Conservation (phyloP, 2,888 invertebrate genomes). For the Caenorhabditis afra region DNA sequence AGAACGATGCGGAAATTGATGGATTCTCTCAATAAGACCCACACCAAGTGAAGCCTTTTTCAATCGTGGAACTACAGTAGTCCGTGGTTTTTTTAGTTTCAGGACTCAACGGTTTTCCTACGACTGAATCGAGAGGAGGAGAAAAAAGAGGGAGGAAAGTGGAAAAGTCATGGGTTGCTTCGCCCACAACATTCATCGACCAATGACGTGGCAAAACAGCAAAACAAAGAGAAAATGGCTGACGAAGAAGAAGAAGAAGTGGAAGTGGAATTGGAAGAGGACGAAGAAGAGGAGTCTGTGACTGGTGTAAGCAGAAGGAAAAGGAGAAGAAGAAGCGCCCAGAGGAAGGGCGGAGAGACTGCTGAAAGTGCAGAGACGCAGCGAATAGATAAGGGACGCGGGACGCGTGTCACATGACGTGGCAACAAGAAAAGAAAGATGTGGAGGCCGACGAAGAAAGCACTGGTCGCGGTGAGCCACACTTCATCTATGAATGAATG, state of each 20-base stretch:
- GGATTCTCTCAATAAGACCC: neutral
- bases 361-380: slow-evolving; percentile 19
- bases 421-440: slow-evolving; percentile 36
- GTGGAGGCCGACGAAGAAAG: slow-evolving; percentile 21
- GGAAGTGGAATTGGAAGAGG: slow-evolving; percentile 42
- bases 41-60: neutral
- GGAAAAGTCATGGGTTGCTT: neutral
- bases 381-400: slow-evolving; percentile 48
- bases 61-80: neutral
- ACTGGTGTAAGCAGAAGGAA: slow-evolving; percentile 49
- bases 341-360: slow-evolving; percentile 8
- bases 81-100: neutral
- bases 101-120: too few species aligned
- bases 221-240: slow-evolving; percentile 11
- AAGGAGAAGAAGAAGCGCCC: slow-evolving; percentile 33
- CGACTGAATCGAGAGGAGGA: neutral
- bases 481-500: too few species aligned
- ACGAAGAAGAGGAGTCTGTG: slow-evolving; percentile 35
- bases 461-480: neutral
- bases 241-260: slow-evolving; percentile 11
- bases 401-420: slow-evolving; percentile 55
- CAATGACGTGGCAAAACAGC: slow-evolving; percentile 22
- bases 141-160: neutral
- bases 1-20: too few species aligned
- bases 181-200: neutral